A percentile compares a stretch with the other conserved stretches of the same genome.
These are phyloP conservation scores for Drosophila maculinotata DNA, from an alignment of 2,888 invertebrate species.

Conservation along the genomic window DNA sequence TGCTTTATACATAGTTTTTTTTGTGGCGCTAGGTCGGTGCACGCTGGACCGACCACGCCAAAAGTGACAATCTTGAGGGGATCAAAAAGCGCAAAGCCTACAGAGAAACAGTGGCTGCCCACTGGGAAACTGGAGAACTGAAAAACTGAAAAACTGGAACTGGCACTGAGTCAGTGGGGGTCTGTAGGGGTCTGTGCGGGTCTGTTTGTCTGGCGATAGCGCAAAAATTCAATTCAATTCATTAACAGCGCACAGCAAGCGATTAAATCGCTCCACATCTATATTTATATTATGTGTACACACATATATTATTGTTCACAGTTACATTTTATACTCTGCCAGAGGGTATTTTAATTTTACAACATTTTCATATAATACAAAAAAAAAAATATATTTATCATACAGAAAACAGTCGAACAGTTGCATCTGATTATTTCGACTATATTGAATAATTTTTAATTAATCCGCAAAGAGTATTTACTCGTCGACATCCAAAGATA, in stretches of 20 bases:
- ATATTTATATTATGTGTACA: conserved; percentile 52
- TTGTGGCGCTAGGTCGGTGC: conserved; percentile 56
- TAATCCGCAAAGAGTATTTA: conserved; percentile 3
- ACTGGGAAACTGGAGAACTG: conserved; percentile 48
- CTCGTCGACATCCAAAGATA: neutral
- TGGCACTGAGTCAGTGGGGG: conserved; percentile 20
- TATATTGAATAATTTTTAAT: neutral
- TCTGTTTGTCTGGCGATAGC: conserved; percentile 56
- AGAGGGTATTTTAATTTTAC: neutral
- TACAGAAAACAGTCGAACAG: no score
- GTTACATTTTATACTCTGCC: conserved; percentile 2
- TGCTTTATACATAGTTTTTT: neutral
- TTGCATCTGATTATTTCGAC: neutral
- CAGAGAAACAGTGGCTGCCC: conserved; percentile 58
- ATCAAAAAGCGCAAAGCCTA: conserved; percentile 75
- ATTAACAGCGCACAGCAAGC: conserved; percentile 69
- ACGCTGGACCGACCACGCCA: conserved; percentile 53
- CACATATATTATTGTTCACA: conserved; percentile 16
- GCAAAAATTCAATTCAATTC: conserved; percentile 72
- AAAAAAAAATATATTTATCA: neutral
- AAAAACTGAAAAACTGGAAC: conserved; percentile 20
- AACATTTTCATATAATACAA: neutral
- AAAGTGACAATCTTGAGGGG: conserved; percentile 70
- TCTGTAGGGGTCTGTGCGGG: conserved; percentile 16
- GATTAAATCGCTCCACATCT: conserved; percentile 69